Percentiles rank a stretch among this genome's conserved stretches.
Conservation (phyloP, 2,797 vertebrate species). For the Botia kubotai region DNA sequence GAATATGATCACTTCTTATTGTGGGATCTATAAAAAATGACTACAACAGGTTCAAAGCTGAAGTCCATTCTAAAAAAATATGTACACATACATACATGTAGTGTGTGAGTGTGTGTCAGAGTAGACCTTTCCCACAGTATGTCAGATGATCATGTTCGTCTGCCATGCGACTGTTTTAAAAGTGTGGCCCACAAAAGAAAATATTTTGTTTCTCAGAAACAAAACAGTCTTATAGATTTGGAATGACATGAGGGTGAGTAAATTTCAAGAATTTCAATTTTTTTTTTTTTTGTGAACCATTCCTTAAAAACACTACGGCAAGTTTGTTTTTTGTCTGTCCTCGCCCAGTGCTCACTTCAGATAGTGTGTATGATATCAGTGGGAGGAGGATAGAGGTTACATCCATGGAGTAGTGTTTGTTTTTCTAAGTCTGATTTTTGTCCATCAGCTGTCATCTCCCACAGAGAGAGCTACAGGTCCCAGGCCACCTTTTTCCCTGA, state of each 20-base stretch:
- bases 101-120: no score
- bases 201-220: no score
- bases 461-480: slow-evolving; percentile 28
- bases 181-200: no score
- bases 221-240: no score
- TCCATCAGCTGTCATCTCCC: slow-evolving; percentile 46
- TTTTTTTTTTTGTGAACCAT: no score
- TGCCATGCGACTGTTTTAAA: neutral
- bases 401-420: slow-evolving; percentile 27
- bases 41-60: neutral
- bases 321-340: slow-evolving; percentile 21
- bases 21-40: neutral
- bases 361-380: slow-evolving; percentile 37
- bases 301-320: no score
- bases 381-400: slow-evolving; percentile 20
- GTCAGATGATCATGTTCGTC: neutral
- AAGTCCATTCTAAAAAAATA: no score
- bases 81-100: no score
- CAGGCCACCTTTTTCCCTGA: slow-evolving; percentile 7
- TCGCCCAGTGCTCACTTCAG: slow-evolving; percentile 9
- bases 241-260: no score
- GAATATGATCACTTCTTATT: neutral
- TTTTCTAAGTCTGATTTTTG: slow-evolving; percentile 29
- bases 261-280: no score
- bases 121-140: neutral